Evolutionary conservation across 2,113 vertebrate genomes (phyloP).

Genomic region (Paraplagusia blochii): DNA sequence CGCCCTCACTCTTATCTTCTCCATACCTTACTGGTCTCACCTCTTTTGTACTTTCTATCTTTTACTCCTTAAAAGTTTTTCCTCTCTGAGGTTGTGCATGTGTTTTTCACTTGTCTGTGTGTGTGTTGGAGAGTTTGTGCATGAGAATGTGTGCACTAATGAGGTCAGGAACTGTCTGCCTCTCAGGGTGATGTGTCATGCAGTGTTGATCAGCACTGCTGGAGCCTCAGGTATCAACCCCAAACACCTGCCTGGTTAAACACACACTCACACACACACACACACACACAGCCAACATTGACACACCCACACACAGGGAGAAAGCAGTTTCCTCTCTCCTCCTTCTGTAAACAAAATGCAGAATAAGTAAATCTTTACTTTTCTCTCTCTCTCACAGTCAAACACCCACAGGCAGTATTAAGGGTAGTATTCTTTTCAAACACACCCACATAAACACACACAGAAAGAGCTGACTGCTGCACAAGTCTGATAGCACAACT

Average conservation of each 20-base stretch:
- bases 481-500: conserved; percentile 69
- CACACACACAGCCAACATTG: conserved; percentile 15
- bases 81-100: not conserved
- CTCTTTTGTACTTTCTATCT: not conserved
- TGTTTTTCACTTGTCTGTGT: conserved; percentile 13
- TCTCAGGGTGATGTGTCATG: conserved; percentile 64
- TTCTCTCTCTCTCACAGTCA: conserved; percentile 23
- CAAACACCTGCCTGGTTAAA: conserved; percentile 61
- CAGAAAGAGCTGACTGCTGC: conserved; percentile 56
- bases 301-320: conserved; percentile 5
- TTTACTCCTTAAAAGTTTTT: not conserved
- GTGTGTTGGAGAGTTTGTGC: conserved; percentile 19
- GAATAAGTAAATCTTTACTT: conserved; percentile 50
- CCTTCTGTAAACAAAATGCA: conserved; percentile 21
- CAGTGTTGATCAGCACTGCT: conserved; percentile 65
- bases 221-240: conserved; percentile 69
- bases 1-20: too few species aligned
- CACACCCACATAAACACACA: conserved; percentile 25
- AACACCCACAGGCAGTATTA: conserved; percentile 16
- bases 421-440: conserved; percentile 26
- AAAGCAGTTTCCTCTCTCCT: conserved; percentile 22
- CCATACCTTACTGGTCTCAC: too few species aligned
- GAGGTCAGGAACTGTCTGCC: conserved; percentile 64
- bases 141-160: conserved; percentile 47
- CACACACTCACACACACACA: conserved; percentile 7